These are phyloP conservation scores for Proctacanthus coquilletti DNA, from an alignment of 1,140 invertebrate species.

Conservation along the genomic window DNA sequence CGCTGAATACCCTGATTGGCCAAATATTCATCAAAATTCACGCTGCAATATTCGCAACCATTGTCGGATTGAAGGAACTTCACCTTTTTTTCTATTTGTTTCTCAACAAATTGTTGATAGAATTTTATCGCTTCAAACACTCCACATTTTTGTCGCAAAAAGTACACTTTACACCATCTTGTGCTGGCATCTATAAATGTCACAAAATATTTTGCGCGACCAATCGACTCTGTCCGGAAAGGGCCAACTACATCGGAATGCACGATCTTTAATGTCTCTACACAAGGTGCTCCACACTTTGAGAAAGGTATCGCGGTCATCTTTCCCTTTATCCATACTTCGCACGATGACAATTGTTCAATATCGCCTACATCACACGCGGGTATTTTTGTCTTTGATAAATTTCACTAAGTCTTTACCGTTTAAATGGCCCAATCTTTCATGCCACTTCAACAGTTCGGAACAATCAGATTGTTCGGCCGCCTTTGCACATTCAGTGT, in stretches of 20 bases:
- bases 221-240: too few relatives aligned
- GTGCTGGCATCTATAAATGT: too few relatives aligned
- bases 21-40: conserved; percentile 18
- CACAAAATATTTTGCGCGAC: too few relatives aligned
- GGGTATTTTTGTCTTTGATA: too few relatives aligned
- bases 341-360: too few relatives aligned
- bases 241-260: background rate
- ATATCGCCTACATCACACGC: too few relatives aligned
- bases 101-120: conserved; percentile 19
- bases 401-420: background rate
- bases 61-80: conserved; percentile 22
- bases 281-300: background rate
- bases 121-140: too few relatives aligned
- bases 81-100: conserved; percentile 13
- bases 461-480: conserved; percentile 1
- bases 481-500: background rate
- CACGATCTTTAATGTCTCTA: background rate
- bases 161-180: too few relatives aligned
- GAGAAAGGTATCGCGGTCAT: background rate
- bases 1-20: conserved; percentile 18
- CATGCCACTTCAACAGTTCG: conserved; percentile 3
- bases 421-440: conserved; percentile 1
- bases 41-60: conserved; percentile 28
- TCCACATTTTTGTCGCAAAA: too few relatives aligned
- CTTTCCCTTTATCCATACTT: too few relatives aligned